These are phyloP conservation scores for Sciurus carolinensis DNA, from an alignment of 2,797 vertebrate species.

Conservation along the genomic window DNA sequence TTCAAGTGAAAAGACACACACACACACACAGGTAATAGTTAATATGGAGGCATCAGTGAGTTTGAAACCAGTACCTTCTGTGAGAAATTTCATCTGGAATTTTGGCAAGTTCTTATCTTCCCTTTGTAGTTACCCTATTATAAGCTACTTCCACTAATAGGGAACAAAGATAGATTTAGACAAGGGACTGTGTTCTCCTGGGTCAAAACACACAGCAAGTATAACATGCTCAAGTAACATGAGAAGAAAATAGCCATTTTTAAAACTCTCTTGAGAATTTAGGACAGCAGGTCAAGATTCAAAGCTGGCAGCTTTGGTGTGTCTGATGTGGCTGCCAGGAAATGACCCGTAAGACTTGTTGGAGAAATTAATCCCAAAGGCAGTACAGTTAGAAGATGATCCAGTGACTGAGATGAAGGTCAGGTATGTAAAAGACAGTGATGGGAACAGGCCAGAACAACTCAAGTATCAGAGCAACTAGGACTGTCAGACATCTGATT, in stretches of 20 bases:
- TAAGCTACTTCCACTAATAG: slow-evolving; percentile 55
- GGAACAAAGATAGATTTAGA: slow-evolving; percentile 77
- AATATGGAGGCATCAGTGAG: slow-evolving; percentile 54
- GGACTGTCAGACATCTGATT: slow-evolving; percentile 27
- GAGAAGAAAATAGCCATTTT: slow-evolving; percentile 67
- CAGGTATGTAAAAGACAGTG: slow-evolving; percentile 58
- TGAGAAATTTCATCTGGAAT: background rate
- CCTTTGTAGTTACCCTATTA: slow-evolving; percentile 61
- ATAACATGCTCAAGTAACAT: slow-evolving; percentile 42
- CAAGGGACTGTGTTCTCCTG: slow-evolving; percentile 20
- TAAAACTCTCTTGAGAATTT: slow-evolving; percentile 69
- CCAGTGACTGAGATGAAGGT: slow-evolving; percentile 74
- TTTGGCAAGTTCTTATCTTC: slow-evolving; percentile 59
- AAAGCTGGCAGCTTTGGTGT: slow-evolving; percentile 32
- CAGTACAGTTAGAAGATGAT: slow-evolving; percentile 46
- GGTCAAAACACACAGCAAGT: slow-evolving; percentile 69
- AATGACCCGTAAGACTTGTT: slow-evolving; percentile 35
- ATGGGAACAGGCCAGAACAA: slow-evolving; percentile 57
- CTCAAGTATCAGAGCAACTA: slow-evolving; percentile 40
- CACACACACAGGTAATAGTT: background rate
- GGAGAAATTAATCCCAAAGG: slow-evolving; percentile 79
- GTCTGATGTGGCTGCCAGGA: slow-evolving; percentile 34
- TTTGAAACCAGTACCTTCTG: slow-evolving; percentile 17
- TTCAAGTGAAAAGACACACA: background rate
- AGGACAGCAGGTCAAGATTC: slow-evolving; percentile 73